Base-by-base conservation (phyloP, 2,888 invertebrate genomes). In the Rhogogaster chlorosoma region DNA sequence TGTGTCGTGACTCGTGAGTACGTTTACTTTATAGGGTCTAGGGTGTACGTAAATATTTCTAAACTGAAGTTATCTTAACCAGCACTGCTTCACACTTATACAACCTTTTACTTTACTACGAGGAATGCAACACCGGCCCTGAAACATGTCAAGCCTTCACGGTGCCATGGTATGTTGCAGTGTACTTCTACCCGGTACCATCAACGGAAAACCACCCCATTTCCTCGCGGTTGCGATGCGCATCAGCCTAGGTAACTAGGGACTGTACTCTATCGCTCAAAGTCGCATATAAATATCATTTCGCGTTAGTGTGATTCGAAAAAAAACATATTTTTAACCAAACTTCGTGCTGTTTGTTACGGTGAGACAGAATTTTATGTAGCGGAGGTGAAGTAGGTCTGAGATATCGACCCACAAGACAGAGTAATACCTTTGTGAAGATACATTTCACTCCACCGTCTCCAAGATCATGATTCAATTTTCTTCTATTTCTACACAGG, bases 221-320 rank as follows among this genome's bases (percentile, higher is more conserved):
- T 77, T 77, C 53, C 77, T 77, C 7, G 77, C 53, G 77, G 77
- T 53, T 45, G 53, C 49, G 77, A n/a, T 77, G 53, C 77, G 77
- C 77, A 77, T 77, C 77, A 53, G 45, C 77, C 49, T 26, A 49
- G 53, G 32, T 77, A 77, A 77, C 49, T 29, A 77, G 49, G 77
- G 29, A 77, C 49, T 49, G 49, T 29, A 53, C 15, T 29, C 29
- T 29, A 53, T 45, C 38, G 45, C 1, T 0, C n/a, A n/a, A 64
- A 64, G 1, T 67, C 22, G 57, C 22, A 22, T 57, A 15, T 57
- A 15, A 61, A 61, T 61, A 6, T 49, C 6, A n/a, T 49, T 18
- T 49, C 49, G 18, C 18, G 49, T n/a, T 18, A 49, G 1, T 49
- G 18, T 18, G 49, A 49, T 49, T 49, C 45, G 18, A 49, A 49